Evolutionary conservation across 2,113 vertebrate species (phyloP).

Genomic region (Ictalurus punctatus): DNA sequence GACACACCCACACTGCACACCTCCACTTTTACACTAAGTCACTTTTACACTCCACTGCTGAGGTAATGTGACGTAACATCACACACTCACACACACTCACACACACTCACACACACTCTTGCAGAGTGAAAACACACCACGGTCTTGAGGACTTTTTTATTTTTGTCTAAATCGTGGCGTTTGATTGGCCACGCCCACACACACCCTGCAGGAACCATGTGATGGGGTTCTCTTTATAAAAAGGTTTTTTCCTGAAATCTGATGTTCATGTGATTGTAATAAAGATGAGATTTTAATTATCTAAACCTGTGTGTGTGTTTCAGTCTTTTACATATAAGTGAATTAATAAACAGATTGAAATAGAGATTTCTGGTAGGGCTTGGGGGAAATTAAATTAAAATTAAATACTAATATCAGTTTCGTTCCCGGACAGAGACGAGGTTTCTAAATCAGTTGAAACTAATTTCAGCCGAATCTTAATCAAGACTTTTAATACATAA

Average conservation of each 20-base stretch:
- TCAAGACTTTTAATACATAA: too few relatives aligned
- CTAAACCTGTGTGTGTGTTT: constrained; percentile 54
- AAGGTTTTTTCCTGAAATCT: constrained; percentile 65
- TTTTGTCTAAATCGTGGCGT: constrained; percentile 25
- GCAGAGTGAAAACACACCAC: not conserved
- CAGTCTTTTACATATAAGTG: not conserved
- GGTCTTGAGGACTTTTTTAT: not conserved
- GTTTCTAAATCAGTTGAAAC: too few relatives aligned
- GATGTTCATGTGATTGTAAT: constrained; percentile 76
- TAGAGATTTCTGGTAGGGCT: too few relatives aligned
- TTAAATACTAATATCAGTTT: too few relatives aligned
- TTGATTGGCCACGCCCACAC: constrained; percentile 29
- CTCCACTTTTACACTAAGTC: too few relatives aligned
- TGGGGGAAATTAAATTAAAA: too few relatives aligned
- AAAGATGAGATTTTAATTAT: constrained; percentile 76
- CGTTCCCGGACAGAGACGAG: too few relatives aligned
- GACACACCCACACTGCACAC: not conserved
- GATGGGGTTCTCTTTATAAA: constrained; percentile 59
- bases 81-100: not conserved
- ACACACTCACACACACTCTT: not conserved
- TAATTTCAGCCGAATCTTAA: too few relatives aligned
- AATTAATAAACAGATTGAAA: too few relatives aligned
- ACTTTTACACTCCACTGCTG: not conserved
- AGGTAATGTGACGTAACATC: not conserved
- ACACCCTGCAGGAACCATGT: not conserved